These are phyloP conservation scores for Acronicta leporina DNA, from an alignment of 2,888 invertebrate species.

Conservation along the genomic window DNA sequence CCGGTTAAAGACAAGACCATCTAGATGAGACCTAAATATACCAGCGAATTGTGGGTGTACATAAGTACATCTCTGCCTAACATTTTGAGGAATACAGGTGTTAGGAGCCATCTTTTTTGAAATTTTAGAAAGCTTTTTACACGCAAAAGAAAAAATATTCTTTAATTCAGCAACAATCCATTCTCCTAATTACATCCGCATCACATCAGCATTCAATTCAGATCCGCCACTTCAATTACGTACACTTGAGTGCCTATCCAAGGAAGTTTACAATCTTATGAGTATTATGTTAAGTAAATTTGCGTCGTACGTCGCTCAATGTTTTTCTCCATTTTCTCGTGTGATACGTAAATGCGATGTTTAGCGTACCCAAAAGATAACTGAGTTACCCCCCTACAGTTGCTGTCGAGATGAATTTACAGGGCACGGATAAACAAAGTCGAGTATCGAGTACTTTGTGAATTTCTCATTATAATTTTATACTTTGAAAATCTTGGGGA, in stretches of 20 bases:
- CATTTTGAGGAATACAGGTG: too few relatives aligned
- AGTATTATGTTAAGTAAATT: constrained; percentile 65
- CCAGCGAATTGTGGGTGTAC: too few relatives aligned
- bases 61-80: too few relatives aligned
- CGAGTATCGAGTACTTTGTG: constrained; percentile 50
- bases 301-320: constrained; percentile 58
- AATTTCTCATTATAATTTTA: constrained; percentile 53
- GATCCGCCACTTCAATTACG: constrained; percentile 49
- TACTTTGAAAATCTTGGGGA: constrained; percentile 46
- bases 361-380: constrained; percentile 64
- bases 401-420: constrained; percentile 54
- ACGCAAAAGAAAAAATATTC: neutral
- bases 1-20: too few relatives aligned
- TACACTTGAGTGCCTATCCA: constrained; percentile 52
- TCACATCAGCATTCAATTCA: constrained; percentile 41
- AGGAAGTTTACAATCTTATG: constrained; percentile 62
- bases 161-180: constrained; percentile 7
- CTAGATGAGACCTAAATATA: too few relatives aligned
- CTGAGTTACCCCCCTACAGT: constrained; percentile 59
- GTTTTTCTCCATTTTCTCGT: constrained; percentile 57
- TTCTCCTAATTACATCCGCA: constrained; percentile 20
- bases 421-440: constrained; percentile 48
- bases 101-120: too few relatives aligned
- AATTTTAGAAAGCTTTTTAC: neutral
- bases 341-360: constrained; percentile 61